Evolutionary conservation across 2,888 invertebrate species (phyloP).

Genomic region (Ormyrus nitidulus): DNA sequence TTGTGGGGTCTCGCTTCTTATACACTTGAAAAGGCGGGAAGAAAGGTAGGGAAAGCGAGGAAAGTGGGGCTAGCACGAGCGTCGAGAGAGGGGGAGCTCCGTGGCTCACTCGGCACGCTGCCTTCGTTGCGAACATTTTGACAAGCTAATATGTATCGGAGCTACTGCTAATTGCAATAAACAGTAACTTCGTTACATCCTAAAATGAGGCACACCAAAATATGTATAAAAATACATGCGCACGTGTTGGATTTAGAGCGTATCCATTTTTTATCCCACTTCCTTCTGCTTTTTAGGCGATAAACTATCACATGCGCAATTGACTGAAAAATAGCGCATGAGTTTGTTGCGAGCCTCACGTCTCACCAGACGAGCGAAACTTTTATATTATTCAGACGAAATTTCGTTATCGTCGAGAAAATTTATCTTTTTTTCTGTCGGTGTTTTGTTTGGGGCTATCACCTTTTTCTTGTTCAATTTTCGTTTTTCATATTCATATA

Average conservation of each 20-base stretch:
- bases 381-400: slow-evolving; percentile 24
- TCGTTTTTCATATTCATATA: not conserved
- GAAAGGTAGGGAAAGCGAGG: too few species aligned
- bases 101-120: too few species aligned
- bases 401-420: slow-evolving; percentile 23
- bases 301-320: not conserved
- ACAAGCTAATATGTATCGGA: too few species aligned
- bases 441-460: slow-evolving; percentile 11
- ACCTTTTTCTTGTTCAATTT: not conserved
- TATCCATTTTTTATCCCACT: not conserved
- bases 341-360: not conserved
- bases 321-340: slow-evolving; percentile 22
- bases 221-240: not conserved
- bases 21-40: too few species aligned
- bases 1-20: too few species aligned
- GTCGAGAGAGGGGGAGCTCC: too few species aligned
- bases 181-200: not conserved
- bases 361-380: slow-evolving; percentile 9
- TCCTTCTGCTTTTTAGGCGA: slow-evolving; percentile 3
- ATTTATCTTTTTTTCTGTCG: slow-evolving; percentile 2
- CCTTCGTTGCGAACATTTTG: too few species aligned
- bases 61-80: too few species aligned
- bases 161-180: too few species aligned
- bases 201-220: not conserved
- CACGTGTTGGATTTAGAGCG: slow-evolving; percentile 16